Conservation (phyloP, 2,113 vertebrate species). For the Pyrgilauda ruficollis region DNA sequence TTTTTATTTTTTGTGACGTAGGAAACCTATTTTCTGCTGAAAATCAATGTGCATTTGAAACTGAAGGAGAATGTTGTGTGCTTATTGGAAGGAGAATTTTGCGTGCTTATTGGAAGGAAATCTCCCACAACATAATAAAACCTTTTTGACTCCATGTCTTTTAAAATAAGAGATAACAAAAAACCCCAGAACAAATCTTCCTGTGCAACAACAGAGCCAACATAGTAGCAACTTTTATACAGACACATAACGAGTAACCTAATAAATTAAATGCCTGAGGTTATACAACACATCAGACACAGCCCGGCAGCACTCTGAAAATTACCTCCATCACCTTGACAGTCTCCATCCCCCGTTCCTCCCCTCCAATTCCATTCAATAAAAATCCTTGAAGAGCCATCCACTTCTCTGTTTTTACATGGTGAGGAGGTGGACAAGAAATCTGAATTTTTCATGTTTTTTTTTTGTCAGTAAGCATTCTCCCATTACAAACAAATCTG, state of each 20-base stretch:
- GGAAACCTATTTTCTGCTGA: neutral
- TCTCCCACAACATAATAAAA: neutral
- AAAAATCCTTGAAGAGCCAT: neutral
- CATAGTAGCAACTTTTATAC: neutral
- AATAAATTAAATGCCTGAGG: conserved; percentile 23
- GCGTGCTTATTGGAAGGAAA: neutral
- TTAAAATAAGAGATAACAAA: neutral
- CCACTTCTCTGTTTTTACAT: neutral
- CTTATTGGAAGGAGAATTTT: neutral
- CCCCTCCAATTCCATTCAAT: neutral
- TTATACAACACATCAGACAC: neutral
- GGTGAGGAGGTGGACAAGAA: neutral
- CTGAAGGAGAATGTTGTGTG: neutral
- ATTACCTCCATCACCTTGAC: neutral
- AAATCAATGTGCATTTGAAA: conserved; percentile 22
- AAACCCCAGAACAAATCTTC: neutral
- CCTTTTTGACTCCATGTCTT: neutral
- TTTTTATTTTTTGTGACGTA: neutral
- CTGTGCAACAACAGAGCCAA: neutral
- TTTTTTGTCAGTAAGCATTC: neutral
- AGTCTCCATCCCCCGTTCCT: neutral
- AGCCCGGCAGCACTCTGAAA: neutral
- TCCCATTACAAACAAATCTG: neutral
- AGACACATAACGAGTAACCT: neutral
- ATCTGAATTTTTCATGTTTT: neutral